Conservation (phyloP, 2,888 invertebrate species). For the Conistra vaccinii region DNA sequence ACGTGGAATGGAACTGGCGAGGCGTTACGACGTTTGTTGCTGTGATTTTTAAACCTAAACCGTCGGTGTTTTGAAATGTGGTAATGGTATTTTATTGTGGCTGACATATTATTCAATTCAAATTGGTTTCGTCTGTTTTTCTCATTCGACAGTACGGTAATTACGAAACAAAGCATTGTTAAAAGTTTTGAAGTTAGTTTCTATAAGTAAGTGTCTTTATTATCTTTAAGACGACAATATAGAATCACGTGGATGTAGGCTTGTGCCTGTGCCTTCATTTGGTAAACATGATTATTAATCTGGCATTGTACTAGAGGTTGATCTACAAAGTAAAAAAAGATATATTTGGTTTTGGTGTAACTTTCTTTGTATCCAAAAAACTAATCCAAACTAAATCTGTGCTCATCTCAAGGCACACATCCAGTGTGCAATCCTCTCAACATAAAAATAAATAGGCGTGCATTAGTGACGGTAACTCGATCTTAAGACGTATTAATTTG, state of each 20-base stretch:
- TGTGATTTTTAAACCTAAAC: conserved; percentile 27
- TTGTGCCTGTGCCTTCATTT: background rate
- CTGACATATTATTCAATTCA: background rate
- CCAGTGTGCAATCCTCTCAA: conserved; percentile 58
- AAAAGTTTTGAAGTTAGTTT: background rate
- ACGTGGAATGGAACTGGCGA: conserved; percentile 26
- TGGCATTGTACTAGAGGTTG: background rate
- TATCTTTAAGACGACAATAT: background rate
- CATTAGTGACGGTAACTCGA: conserved; percentile 76
- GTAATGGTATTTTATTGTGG: background rate
- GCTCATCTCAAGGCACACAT: background rate
- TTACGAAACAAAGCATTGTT: background rate
- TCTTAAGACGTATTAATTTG: conserved; percentile 74
- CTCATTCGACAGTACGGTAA: background rate
- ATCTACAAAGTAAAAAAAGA: background rate
- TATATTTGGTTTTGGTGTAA: background rate
- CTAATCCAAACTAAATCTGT: background rate
- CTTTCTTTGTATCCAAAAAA: background rate
- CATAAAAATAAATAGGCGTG: conserved; percentile 70
- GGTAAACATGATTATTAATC: background rate
- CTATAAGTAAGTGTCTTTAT: background rate
- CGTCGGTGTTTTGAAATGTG: conserved; percentile 9
- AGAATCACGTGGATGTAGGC: background rate
- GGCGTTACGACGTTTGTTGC: conserved; percentile 22
- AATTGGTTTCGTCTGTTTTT: background rate